Percentiles rank a stretch among this genome's conserved stretches.
These are phyloP conservation scores for Poecilia wingei DNA, from an alignment of 2,797 vertebrate genomes.

Conservation along the genomic window DNA sequence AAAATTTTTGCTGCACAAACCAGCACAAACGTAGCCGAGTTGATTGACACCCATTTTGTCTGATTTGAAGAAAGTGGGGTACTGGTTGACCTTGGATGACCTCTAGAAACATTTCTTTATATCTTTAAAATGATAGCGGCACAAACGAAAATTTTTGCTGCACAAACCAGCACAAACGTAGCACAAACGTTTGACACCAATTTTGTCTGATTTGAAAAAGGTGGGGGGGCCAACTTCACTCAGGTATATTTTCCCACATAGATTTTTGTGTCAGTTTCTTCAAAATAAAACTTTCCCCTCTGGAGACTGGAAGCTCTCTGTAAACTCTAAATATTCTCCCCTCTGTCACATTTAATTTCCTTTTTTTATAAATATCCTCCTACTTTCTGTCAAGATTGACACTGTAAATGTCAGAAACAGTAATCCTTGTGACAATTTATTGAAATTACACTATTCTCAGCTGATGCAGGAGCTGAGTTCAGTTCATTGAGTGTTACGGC, in stretches of 20 bases:
- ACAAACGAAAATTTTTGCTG: too few species aligned
- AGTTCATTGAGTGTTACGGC: conserved; percentile 11
- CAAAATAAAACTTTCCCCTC: neutral
- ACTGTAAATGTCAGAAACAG: conserved; percentile 16
- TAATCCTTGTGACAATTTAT: conserved; percentile 12
- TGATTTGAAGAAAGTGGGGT: too few species aligned
- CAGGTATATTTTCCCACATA: neutral
- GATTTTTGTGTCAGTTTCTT: neutral
- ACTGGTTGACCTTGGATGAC: too few species aligned
- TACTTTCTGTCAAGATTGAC: conserved; percentile 16
- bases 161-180: too few species aligned
- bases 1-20: too few species aligned
- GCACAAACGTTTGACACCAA: too few species aligned
- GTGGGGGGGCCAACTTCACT: too few species aligned
- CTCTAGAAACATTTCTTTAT: too few species aligned
- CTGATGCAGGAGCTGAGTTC: conserved; percentile 25
- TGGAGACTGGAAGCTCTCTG: neutral
- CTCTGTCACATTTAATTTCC: conserved; percentile 7
- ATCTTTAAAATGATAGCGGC: too few species aligned
- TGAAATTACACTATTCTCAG: conserved; percentile 35
- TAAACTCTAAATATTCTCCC: conserved; percentile 4
- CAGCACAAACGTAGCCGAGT: too few species aligned
- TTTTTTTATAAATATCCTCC: conserved; percentile 25
- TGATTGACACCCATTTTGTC: too few species aligned
- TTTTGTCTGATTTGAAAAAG: too few species aligned